phyloP scores from a whole-genome alignment of 2,113 vertebrate species.

The Mormoops blainvillei region DNA sequence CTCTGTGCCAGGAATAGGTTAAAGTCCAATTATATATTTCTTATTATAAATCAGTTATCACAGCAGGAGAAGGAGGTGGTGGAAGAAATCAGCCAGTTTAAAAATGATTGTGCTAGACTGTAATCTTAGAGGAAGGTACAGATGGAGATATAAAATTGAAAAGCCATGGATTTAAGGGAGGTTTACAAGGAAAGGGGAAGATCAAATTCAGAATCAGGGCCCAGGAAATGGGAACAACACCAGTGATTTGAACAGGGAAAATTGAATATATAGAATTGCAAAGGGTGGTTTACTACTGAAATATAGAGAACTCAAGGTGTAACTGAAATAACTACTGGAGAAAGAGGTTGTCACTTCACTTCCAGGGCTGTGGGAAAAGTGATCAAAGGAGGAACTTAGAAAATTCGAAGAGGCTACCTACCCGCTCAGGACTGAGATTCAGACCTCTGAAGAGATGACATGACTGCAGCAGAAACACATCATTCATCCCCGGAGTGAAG shows the following conservation, averaged over 20 bases:
- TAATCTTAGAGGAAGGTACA: neutral
- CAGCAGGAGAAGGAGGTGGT: neutral
- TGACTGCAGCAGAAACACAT: neutral
- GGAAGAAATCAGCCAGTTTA: neutral
- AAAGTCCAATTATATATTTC: neutral
- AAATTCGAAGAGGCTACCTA: neutral
- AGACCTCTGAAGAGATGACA: neutral
- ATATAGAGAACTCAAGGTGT: neutral
- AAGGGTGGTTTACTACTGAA: neutral
- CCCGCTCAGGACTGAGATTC: neutral
- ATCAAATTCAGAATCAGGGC: neutral
- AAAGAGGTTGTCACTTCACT: neutral
- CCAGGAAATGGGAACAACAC: neutral
- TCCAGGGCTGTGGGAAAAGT: neutral
- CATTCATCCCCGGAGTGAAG: neutral
- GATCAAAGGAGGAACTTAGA: neutral
- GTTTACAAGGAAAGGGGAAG: neutral
- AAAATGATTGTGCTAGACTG: neutral
- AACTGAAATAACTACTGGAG: neutral
- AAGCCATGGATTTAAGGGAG: neutral
- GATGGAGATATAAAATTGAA: neutral
- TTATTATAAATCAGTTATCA: neutral
- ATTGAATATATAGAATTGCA: neutral
- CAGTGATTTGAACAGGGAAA: neutral
- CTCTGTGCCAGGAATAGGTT: neutral